These are phyloP conservation scores for Paguma larvata DNA, from an alignment of 2,797 vertebrate genomes.

Conservation along the genomic window DNA sequence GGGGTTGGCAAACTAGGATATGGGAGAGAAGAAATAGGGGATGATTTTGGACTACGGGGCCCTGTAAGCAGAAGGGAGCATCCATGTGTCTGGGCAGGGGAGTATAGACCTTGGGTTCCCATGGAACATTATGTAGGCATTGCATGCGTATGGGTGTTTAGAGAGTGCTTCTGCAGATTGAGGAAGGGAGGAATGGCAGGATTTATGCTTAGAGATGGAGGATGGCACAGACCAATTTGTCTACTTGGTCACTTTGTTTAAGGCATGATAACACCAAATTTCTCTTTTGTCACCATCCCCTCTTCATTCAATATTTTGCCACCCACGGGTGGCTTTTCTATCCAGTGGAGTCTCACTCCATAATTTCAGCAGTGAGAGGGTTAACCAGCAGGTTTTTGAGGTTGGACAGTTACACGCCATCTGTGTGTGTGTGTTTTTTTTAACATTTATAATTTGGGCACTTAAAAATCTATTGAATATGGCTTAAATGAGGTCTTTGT, in stretches of 20 bases:
- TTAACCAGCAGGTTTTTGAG: not conserved
- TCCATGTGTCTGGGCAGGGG: not conserved
- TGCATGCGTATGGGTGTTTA: not conserved
- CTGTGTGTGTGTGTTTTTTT: not conserved
- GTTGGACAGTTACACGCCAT: not conserved
- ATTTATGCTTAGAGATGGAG: not conserved
- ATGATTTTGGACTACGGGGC: not conserved
- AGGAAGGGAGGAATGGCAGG: not conserved
- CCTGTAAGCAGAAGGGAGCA: too few species aligned
- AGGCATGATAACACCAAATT: not conserved
- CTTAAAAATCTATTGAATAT: not conserved
- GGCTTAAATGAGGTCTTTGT: not conserved
- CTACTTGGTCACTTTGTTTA: not conserved
- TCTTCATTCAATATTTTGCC: not conserved
- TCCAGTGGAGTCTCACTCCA: not conserved
- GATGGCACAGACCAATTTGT: not conserved
- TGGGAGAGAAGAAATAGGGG: not conserved
- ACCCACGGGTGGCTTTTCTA: not conserved
- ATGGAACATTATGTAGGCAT: not conserved
- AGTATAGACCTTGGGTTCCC: not conserved
- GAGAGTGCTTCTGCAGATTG: not conserved
- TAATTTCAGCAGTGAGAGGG: not conserved
- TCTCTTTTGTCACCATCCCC: not conserved
- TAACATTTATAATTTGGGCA: slow-evolving; percentile 22
- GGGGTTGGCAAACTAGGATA: not conserved